Evolutionary conservation across 2,888 invertebrate species (phyloP), one percentile per base, ranked within the genome.

Genomic region (Loripinus fragilis): DNA sequence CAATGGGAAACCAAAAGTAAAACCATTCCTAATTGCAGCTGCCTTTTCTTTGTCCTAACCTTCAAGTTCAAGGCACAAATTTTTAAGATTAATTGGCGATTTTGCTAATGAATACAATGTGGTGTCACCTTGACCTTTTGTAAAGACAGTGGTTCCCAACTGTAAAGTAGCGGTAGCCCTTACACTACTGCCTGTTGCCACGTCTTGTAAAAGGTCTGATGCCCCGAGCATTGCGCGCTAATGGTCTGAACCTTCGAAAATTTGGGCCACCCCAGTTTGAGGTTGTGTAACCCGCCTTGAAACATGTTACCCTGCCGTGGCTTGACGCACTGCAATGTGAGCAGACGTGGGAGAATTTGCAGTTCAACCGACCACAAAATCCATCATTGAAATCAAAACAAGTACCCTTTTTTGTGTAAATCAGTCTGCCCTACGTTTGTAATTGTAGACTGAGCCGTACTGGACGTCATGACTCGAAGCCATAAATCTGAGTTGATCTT

Each of bases 401-500:
- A 25, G 23, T 20, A 20, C 20, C 15, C 48, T 10, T 10, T n/a
- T n/a, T n/a, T n/a, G n/a, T n/a, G n/a, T 48, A 20, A 20, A 10
- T 25, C 48, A 5, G 48, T 28, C 28, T 66, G 60, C 20, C 38
- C 12, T 55, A 7, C 8, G n/a, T 55, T 5, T 8, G 2, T 7
- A 8, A 28, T 28, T 28, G 55, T 12, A 8, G 55, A 25, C 10
- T 7, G 8, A 2, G 55, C 8, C 15, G 7, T 12, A 25, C n/a
- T n/a, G n/a, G 28, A 3, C 8, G 28, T 55, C 55, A 55, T 55
- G 28, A 55, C 30, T 5, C 55, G 55, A 2, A 78, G 60, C 71
- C 78, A 74, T 20, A 78, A 60, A 35, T 78, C 74, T 38, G 66
- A 60, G 60, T 75, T 67, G 20, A 80, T 41, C n/a, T 38, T 52